These are phyloP conservation scores for Mellilla xanthometata DNA, from an alignment of 2,888 invertebrate species.

Conservation along the genomic window DNA sequence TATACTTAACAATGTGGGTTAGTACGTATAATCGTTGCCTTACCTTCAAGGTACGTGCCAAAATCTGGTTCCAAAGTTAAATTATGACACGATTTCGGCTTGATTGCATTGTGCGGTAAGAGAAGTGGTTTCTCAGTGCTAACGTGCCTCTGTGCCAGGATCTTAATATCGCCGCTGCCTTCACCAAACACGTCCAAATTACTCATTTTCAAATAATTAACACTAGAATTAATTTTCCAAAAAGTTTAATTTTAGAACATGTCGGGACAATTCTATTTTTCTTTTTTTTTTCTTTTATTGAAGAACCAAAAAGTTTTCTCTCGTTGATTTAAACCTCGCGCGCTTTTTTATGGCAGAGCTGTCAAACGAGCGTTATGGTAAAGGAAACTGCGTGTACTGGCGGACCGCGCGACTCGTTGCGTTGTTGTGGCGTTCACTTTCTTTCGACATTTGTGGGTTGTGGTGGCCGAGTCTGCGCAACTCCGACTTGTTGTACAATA, in stretches of 20 bases:
- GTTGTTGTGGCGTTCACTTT: conserved; percentile 73
- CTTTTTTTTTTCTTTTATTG: no score
- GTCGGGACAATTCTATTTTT: no score
- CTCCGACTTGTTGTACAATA: conserved; percentile 24
- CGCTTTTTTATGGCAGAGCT: conserved; percentile 19
- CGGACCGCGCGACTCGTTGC: conserved; percentile 31
- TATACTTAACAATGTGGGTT: no score
- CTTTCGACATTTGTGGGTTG: conserved; percentile 68
- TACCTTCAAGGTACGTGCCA: conserved; percentile 66
- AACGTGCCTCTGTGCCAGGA: conserved; percentile 59
- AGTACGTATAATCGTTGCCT: conserved; percentile 12
- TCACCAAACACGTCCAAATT: conserved; percentile 64
- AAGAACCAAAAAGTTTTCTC: conserved; percentile 1
- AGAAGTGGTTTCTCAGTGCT: conserved; percentile 52
- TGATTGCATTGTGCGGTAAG: conserved; percentile 54
- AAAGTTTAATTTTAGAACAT: conserved; percentile 9
- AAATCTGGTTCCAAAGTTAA: conserved; percentile 68
- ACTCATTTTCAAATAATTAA: conserved; percentile 7
- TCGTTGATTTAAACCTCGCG: conserved; percentile 36
- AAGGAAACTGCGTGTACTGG: conserved; percentile 47
- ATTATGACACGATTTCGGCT: conserved; percentile 63
- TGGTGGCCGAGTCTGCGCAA: conserved; percentile 60
- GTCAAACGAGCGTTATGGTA: conserved; percentile 35
- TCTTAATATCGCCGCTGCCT: conserved; percentile 44
- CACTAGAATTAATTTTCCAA: conserved; percentile 6